Evolutionary conservation across 35 echinoderm and acorn worm species (phyloP).

Genomic region (Ptychodera flava): DNA sequence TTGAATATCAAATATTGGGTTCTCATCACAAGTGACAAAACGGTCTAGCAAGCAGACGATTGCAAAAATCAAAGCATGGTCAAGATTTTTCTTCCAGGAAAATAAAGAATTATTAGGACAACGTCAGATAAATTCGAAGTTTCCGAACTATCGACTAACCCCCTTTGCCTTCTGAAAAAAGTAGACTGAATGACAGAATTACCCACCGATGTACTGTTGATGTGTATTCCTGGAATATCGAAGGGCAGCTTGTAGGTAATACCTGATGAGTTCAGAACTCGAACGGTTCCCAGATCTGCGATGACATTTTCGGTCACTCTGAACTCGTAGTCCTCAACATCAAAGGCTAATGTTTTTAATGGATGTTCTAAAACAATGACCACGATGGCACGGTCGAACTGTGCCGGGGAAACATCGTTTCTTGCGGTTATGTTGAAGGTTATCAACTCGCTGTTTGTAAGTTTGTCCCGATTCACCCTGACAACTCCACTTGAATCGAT

Average conservation of each 20-base stretch:
- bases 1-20: no score
- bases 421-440: not conserved
- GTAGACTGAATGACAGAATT: not conserved
- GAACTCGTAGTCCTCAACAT: not conserved
- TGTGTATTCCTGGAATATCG: not conserved
- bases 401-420: not conserved
- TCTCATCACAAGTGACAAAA: no score
- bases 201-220: not conserved
- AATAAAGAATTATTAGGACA: no score
- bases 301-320: not conserved
- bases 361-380: not conserved
- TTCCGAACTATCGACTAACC: no score
- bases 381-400: not conserved
- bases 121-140: no score
- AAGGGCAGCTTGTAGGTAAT: not conserved
- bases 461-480: not conserved
- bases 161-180: no score
- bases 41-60: no score
- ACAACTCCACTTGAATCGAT: slow-evolving; percentile 10
- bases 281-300: not conserved
- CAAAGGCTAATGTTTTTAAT: not conserved
- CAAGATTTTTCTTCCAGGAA: no score
- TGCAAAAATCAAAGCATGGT: no score
- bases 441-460: not conserved
- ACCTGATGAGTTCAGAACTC: not conserved